phyloP scores from a whole-genome alignment of 2,797 vertebrate genomes.

The Ctenopoma multispine region DNA sequence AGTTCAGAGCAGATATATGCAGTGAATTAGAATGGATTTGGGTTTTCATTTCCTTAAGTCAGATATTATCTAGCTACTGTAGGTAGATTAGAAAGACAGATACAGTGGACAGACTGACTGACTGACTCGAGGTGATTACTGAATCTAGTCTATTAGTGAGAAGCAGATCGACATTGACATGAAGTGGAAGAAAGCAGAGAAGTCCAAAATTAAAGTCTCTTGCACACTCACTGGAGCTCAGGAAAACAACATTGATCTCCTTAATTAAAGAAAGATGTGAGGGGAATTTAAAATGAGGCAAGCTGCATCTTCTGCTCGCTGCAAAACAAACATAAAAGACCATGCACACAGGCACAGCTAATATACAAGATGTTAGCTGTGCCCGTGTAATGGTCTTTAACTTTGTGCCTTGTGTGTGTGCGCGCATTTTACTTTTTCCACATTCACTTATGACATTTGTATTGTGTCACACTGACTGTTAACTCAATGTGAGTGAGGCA shows the following conservation, averaged over 20 bases:
- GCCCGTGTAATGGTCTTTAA: background rate
- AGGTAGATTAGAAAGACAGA: background rate
- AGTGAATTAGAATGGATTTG: too few species aligned
- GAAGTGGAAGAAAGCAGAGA: conserved; percentile 9
- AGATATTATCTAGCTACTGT: background rate
- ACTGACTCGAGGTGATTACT: conserved; percentile 6
- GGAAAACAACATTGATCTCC: conserved; percentile 56
- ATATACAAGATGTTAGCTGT: too few species aligned
- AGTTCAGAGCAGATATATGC: too few species aligned
- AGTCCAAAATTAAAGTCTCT: conserved; percentile 24
- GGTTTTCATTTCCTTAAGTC: background rate
- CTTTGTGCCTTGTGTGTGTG: background rate
- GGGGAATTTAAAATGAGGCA: conserved; percentile 32
- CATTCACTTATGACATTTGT: too few species aligned
- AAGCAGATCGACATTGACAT: conserved; percentile 13
- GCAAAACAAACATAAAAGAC: too few species aligned
- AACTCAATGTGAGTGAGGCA: too few species aligned
- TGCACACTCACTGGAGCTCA: conserved; percentile 23
- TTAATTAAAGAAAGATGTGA: conserved; percentile 50
- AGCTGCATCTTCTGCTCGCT: background rate
- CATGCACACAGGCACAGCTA: too few species aligned
- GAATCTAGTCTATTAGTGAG: conserved; percentile 25
- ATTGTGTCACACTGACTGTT: too few species aligned
- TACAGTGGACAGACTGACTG: background rate
- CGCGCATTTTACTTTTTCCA: too few species aligned